phyloP scores from a whole-genome alignment of 2,797 vertebrate genomes.

The Crocodylus rhombifer region DNA sequence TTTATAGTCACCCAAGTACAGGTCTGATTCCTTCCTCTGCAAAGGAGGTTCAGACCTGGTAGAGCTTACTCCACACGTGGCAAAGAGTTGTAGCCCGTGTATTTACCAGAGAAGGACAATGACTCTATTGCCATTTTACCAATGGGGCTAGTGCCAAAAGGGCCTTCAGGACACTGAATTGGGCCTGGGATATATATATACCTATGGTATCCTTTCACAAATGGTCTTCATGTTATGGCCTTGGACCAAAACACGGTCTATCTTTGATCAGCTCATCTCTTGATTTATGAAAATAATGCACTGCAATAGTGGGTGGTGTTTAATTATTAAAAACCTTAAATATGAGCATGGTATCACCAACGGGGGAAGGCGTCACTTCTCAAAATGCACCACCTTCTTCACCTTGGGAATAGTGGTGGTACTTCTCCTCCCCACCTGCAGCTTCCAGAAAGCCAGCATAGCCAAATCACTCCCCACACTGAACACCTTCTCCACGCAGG shows the following conservation, averaged over 20 bases:
- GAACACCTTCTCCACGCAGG: background rate
- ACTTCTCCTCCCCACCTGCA: accelerated
- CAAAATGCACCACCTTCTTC: background rate
- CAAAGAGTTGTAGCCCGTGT: too few species aligned
- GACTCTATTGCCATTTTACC: too few species aligned
- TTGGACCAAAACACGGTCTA: too few species aligned
- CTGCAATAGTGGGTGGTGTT: background rate
- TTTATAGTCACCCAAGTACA: background rate
- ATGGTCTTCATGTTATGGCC: too few species aligned
- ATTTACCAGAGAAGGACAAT: too few species aligned
- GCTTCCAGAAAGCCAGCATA: background rate
- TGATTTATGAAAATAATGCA: background rate
- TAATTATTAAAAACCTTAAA: background rate
- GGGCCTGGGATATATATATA: too few species aligned
- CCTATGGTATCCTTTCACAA: too few species aligned
- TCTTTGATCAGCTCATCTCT: background rate
- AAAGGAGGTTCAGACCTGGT: background rate
- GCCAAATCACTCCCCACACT: background rate
- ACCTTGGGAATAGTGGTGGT: accelerated
- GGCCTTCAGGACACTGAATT: too few species aligned
- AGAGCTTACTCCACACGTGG: background rate
- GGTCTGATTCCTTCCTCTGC: background rate
- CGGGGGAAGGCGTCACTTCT: background rate
- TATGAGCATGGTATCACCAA: background rate
- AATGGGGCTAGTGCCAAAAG: too few species aligned